phyloP scores from a whole-genome alignment of 2,797 vertebrate genomes.

The Poecilia velifera region DNA sequence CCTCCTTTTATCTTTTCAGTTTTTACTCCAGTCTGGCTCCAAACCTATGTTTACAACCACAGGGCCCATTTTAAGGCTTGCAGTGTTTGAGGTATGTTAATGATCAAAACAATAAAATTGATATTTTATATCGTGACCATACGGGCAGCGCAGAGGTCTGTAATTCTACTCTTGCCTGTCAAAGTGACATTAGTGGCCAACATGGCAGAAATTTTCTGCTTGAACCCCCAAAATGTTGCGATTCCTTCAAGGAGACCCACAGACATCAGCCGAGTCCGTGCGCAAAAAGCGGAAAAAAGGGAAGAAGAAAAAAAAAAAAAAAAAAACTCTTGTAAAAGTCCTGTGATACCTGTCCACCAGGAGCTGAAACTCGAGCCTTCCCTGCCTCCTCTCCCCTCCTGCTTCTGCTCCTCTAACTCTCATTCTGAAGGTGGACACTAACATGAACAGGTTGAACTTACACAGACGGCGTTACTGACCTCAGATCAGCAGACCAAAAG shows the following conservation, averaged over 20 bases:
- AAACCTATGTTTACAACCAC: background rate
- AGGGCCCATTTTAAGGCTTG: background rate
- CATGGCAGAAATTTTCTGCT: constrained; percentile 32
- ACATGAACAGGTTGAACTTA: constrained; percentile 33
- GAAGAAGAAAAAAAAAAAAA: background rate
- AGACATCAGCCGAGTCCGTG: constrained; percentile 21
- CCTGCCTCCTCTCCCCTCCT: constrained; percentile 16
- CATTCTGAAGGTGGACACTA: background rate
- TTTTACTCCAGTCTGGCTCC: background rate
- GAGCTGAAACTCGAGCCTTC: constrained; percentile 17
- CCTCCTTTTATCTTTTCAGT: no score
- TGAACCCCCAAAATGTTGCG: constrained; percentile 15
- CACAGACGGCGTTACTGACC: constrained; percentile 72
- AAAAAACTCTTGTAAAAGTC: constrained; percentile 45
- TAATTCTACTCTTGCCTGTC: constrained; percentile 49
- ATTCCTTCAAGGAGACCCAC: constrained; percentile 35
- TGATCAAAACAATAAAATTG: background rate
- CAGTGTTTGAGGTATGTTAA: background rate
- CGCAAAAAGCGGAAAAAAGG: constrained; percentile 12
- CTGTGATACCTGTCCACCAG: constrained; percentile 32
- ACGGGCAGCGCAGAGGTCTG: background rate
- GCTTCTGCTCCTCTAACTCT: background rate
- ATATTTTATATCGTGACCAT: background rate
- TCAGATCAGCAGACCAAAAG: constrained; percentile 55
- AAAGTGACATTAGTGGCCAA: constrained; percentile 44